These are phyloP conservation scores for Moxostoma hubbsi DNA, from an alignment of 2,797 vertebrate genomes.

Conservation along the genomic window DNA sequence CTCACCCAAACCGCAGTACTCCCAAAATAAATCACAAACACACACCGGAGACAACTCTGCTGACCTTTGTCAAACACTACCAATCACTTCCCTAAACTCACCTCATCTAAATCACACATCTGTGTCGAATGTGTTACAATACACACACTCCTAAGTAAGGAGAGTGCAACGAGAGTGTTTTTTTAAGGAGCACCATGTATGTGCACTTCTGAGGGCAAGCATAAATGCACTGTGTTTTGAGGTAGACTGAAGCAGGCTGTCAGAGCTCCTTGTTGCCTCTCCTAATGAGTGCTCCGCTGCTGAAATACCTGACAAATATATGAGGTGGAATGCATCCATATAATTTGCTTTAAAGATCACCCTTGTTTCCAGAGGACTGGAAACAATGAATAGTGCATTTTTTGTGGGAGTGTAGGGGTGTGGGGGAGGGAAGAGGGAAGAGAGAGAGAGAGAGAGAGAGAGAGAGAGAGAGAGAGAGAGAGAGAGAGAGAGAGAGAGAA, in stretches of 20 bases:
- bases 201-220: constrained; percentile 41
- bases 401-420: constrained; percentile 43
- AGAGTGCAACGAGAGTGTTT: constrained; percentile 42
- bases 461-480: constrained; percentile 5
- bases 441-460: neutral
- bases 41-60: constrained; percentile 51
- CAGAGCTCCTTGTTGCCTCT: constrained; percentile 87
- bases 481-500: neutral
- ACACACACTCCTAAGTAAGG: constrained; percentile 27
- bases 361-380: constrained; percentile 83
- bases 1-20: constrained; percentile 49
- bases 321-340: constrained; percentile 91
- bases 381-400: constrained; percentile 83
- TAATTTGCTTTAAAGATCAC: constrained; percentile 92
- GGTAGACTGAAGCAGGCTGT: constrained; percentile 60
- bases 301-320: constrained; percentile 98
- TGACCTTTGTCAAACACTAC: constrained; percentile 51
- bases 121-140: constrained; percentile 48
- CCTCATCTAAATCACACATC: constrained; percentile 52
- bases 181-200: constrained; percentile 47
- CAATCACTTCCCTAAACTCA: constrained; percentile 49
- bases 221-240: constrained; percentile 59
- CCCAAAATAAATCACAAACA: constrained; percentile 56
- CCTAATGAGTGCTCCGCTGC: constrained; percentile 84
- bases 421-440: constrained; percentile 13